Conservation (phyloP, 2,888 invertebrate genomes). For the Melinopterus prodromus region DNA sequence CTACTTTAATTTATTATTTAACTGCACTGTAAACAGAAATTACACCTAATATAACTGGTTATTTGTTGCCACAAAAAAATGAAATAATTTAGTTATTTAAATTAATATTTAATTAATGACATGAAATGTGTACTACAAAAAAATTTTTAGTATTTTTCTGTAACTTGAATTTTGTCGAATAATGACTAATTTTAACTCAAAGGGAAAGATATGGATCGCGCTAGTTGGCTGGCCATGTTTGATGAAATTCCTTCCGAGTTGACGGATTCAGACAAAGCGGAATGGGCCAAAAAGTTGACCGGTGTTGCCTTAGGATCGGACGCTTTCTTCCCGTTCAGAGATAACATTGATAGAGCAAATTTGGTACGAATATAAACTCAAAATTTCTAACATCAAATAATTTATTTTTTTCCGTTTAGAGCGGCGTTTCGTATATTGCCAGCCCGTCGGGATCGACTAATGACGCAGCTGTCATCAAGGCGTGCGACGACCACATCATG, state of each 20-base stretch:
- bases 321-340: conserved; percentile 98
- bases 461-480: conserved; percentile 86
- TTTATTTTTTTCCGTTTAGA: conserved; percentile 66
- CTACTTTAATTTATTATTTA: too few species aligned
- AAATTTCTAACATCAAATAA: conserved; percentile 22
- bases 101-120: too few species aligned
- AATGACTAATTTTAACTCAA: neutral
- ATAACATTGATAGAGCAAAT: conserved; percentile 92
- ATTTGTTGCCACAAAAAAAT: too few species aligned
- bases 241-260: conserved; percentile 77
- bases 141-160: too few species aligned
- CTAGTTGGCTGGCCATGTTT: conserved; percentile 78
- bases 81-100: too few species aligned
- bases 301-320: conserved; percentile 92
- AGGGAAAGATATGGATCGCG: conserved; percentile 83
- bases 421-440: conserved; percentile 92
- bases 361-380: conserved; percentile 67
- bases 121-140: too few species aligned
- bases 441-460: conserved; percentile 96
- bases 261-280: conserved; percentile 70
- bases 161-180: too few species aligned
- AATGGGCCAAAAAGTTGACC: conserved; percentile 76
- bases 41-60: too few species aligned
- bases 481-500: conserved; percentile 92
- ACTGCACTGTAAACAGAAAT: too few species aligned